Conservation (phyloP, 1,140 invertebrate species). For the Drosophila bocki region DNA sequence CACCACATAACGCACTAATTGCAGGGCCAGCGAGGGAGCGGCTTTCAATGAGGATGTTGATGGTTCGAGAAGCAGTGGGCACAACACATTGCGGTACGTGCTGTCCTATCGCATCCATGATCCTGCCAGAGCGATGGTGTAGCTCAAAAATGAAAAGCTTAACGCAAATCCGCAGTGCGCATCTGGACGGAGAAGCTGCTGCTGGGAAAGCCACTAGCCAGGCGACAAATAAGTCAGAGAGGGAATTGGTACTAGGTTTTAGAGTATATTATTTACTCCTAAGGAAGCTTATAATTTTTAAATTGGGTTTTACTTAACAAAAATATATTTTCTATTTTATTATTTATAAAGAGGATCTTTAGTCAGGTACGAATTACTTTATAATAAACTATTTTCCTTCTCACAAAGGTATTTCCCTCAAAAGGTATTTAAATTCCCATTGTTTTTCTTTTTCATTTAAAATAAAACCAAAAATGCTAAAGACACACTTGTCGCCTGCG, state of each 20-base stretch:
- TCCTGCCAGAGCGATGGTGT: constrained; percentile 51
- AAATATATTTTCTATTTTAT: not conserved
- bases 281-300: not conserved
- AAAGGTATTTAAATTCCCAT: not conserved
- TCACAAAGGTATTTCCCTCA: not conserved
- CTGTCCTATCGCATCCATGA: constrained; percentile 46
- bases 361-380: too few species aligned
- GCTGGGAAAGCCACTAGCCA: constrained; percentile 15
- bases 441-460: not conserved
- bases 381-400: not conserved
- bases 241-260: not conserved
- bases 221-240: constrained; percentile 26
- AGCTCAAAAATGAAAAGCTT: constrained; percentile 82
- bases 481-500: constrained; percentile 70
- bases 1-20: constrained; percentile 72
- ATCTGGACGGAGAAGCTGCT: constrained; percentile 57
- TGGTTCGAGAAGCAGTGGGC: not conserved
- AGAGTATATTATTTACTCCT: not conserved
- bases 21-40: constrained; percentile 24
- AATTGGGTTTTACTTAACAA: not conserved
- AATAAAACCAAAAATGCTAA: constrained; percentile 17
- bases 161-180: constrained; percentile 71
- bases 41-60: not conserved
- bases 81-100: constrained; percentile 48
- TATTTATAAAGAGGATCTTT: not conserved